Conservation (phyloP, 2,113 vertebrate genomes). For the Protomyctophum bolini region DNA sequence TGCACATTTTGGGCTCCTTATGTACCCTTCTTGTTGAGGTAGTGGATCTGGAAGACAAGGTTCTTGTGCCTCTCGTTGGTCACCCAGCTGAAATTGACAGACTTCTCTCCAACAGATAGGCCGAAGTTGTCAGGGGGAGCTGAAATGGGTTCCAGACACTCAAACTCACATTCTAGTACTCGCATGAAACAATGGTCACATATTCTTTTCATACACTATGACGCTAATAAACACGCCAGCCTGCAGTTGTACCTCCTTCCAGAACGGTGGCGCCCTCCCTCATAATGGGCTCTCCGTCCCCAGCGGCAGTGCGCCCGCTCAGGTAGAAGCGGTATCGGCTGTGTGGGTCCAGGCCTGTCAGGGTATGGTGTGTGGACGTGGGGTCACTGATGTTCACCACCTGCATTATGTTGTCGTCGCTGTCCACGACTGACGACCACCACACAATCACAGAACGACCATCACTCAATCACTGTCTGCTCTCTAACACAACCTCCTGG, state of each 20-base stretch:
- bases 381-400: conserved; percentile 79
- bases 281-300: conserved; percentile 76
- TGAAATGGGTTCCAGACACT: conserved; percentile 36
- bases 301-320: conserved; percentile 78
- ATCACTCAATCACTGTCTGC: conserved; percentile 32
- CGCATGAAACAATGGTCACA: background rate
- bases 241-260: conserved; percentile 74
- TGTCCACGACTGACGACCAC: conserved; percentile 80
- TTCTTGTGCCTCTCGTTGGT: conserved; percentile 80
- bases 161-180: background rate
- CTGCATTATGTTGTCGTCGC: conserved; percentile 84
- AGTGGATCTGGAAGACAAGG: conserved; percentile 80
- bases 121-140: conserved; percentile 77
- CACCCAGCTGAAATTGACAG: conserved; percentile 83
- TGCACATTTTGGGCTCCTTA: background rate
- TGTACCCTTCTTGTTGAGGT: conserved; percentile 72
- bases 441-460: conserved; percentile 22
- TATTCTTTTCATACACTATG: background rate
- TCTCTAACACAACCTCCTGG: conserved; percentile 6
- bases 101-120: conserved; percentile 74
- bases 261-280: conserved; percentile 83
- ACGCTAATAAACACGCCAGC: background rate
- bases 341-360: conserved; percentile 77
- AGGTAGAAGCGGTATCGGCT: conserved; percentile 85
- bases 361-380: conserved; percentile 58